Conservation (phyloP, 2,113 vertebrate species). For the Podocnemis expansa region DNA sequence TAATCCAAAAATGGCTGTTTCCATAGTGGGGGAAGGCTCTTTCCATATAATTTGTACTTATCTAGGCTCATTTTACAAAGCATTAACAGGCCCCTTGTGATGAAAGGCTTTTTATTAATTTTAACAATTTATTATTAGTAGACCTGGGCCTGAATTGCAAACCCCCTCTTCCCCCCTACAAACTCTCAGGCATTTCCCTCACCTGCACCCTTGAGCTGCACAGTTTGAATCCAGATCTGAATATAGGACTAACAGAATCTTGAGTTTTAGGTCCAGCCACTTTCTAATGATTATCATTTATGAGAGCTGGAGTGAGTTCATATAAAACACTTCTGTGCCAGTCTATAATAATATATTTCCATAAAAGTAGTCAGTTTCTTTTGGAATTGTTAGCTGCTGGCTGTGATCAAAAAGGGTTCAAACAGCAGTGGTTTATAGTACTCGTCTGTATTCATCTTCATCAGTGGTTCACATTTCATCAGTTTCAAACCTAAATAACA, state of each 20-base stretch:
- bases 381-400: constrained; percentile 30
- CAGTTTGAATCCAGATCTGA: neutral
- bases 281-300: constrained; percentile 34
- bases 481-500: constrained; percentile 44
- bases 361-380: constrained; percentile 37
- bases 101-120: neutral
- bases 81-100: neutral
- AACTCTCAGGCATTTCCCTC: too few relatives aligned
- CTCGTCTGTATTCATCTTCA: constrained; percentile 40
- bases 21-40: neutral
- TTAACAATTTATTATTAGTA: neutral
- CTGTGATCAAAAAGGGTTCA: constrained; percentile 41
- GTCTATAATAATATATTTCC: constrained; percentile 33
- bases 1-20: neutral
- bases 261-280: neutral
- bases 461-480: constrained; percentile 15
- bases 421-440: constrained; percentile 50
- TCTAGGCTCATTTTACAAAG: neutral
- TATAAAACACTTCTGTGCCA: constrained; percentile 34
- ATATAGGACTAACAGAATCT: constrained; percentile 8
- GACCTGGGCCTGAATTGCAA: rapidly evolving
- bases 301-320: constrained; percentile 18
- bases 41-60: neutral
- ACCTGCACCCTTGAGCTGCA: neutral
- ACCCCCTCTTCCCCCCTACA: neutral